Base-by-base conservation (phyloP, 1,140 invertebrate species). In the Euura lappo region DNA sequence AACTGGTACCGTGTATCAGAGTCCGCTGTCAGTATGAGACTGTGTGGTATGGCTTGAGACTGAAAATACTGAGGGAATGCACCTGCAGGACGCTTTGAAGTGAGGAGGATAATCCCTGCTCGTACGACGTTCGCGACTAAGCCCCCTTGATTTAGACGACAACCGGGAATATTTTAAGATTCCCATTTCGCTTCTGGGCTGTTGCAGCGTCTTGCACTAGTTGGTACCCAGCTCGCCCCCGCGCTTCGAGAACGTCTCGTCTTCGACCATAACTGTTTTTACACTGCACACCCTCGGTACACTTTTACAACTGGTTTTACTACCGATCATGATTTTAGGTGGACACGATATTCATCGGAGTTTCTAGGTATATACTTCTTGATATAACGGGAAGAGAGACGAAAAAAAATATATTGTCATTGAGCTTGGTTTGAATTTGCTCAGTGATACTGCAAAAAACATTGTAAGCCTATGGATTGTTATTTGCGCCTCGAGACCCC, bases 31-130 rank as follows among this genome's bases (percentile, higher is more conserved):
- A 6, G 51, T n/a, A n/a, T 60, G 51, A 60, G 13, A 60, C 13
- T 28, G 28, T 28, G 28, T 28, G 28, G 0, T 28, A 1, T 28
- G 28, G 28, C 1, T 28, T 28, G 28, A 60, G 28, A 60, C 3
- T n/a, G 51, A 60, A 60, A 60, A 60, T 4, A 60, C 51, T 3
- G 6, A 60, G 69, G 72, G 78, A 74, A 81, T 84, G 84, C 84
- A 87, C 84, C 84, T 87, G 85, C 86, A 87, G 80, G 84, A 79
- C 83, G 85, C 85, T 87, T 87, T 86, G 85, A 86, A 87, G 86
- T 86, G 84, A 84, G 77, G 80, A 82, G 80, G 81, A 79, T 87
- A 87, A 86, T 87, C 85, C 85, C 83, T 79, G 80, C 82, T 80
- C 77, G 81, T 81, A 83, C 81, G 84, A 86, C 84, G 86, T 80